Conservation (phyloP, 2,113 vertebrate genomes). For the Istiophorus platypterus region DNA sequence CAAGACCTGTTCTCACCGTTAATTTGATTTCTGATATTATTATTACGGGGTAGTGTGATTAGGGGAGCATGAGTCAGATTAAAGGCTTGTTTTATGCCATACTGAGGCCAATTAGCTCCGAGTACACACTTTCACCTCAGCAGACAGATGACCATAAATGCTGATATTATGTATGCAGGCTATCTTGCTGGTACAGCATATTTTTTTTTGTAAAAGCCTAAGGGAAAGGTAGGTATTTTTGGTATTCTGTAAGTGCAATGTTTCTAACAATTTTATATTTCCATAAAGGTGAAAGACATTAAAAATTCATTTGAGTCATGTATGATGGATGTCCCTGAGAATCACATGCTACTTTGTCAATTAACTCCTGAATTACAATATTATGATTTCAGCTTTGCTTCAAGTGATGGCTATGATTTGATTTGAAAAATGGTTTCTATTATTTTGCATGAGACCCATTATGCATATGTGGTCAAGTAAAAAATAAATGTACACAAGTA, state of each 20-base stretch:
- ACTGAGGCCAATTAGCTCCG: slow-evolving; percentile 59
- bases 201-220: slow-evolving; percentile 1
- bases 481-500: not conserved
- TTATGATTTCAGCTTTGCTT: slow-evolving; percentile 19
- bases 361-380: slow-evolving; percentile 48
- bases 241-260: not conserved
- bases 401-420: slow-evolving; percentile 18
- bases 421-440: slow-evolving; percentile 42
- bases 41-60: slow-evolving; percentile 54
- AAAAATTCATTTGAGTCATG: slow-evolving; percentile 38
- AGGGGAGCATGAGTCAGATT: slow-evolving; percentile 52
- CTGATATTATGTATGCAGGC: slow-evolving; percentile 30
- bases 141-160: slow-evolving; percentile 55
- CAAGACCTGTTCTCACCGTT: slow-evolving; percentile 58
- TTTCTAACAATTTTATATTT: slow-evolving; percentile 13
- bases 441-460: slow-evolving; percentile 22
- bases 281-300: slow-evolving; percentile 35
- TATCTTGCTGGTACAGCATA: not conserved
- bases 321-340: slow-evolving; percentile 46
- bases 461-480: not conserved
- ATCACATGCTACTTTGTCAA: slow-evolving; percentile 33
- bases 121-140: slow-evolving; percentile 49
- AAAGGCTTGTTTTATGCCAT: slow-evolving; percentile 60
- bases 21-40: slow-evolving; percentile 67
- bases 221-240: not conserved